Evolutionary conservation across 2,888 invertebrate genomes (phyloP).

Genomic region (Chalcis sispes): DNA sequence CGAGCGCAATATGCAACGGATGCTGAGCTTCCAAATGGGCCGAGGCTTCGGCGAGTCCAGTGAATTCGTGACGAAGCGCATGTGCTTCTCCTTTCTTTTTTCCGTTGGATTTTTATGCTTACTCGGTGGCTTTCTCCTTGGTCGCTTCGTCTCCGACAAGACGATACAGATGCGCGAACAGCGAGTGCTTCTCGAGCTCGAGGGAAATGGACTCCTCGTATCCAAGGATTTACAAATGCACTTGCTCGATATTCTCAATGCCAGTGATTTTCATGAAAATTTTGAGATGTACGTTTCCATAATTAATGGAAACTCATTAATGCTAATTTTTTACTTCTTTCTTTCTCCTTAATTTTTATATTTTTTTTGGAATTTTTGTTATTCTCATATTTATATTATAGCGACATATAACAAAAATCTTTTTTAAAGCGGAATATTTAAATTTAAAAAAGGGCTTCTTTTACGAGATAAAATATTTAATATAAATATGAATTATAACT

Average conservation of each 20-base stretch:
- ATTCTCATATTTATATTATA: too few relatives aligned
- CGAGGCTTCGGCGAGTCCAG: slow-evolving; percentile 72
- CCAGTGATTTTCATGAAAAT: slow-evolving; percentile 30
- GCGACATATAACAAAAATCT: too few relatives aligned
- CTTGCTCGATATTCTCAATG: slow-evolving; percentile 52
- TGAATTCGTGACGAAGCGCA: slow-evolving; percentile 76
- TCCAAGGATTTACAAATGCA: slow-evolving; percentile 64
- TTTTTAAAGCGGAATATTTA: too few relatives aligned
- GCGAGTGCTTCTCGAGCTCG: slow-evolving; percentile 61
- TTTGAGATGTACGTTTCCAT: slow-evolving; percentile 37
- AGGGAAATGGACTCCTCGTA: slow-evolving; percentile 67
- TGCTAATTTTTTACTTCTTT: too few relatives aligned
- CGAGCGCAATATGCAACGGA: slow-evolving; percentile 73
- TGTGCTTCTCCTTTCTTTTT: slow-evolving; percentile 76
- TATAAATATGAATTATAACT: too few relatives aligned
- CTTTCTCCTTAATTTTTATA: too few relatives aligned
- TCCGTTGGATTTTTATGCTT: slow-evolving; percentile 76
- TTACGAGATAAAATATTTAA: too few relatives aligned
- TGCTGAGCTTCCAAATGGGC: slow-evolving; percentile 76
- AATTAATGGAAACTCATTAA: too few relatives aligned
- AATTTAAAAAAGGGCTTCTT: too few relatives aligned
- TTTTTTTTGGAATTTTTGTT: too few relatives aligned
- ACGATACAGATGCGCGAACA: slow-evolving; percentile 40
- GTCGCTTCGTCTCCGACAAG: slow-evolving; percentile 74
- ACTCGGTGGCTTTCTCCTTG: slow-evolving; percentile 77